Evolutionary conservation across 2,888 invertebrate species (phyloP), one percentile per base, ranked within the genome.

Genomic region (Sturmia bella): DNA sequence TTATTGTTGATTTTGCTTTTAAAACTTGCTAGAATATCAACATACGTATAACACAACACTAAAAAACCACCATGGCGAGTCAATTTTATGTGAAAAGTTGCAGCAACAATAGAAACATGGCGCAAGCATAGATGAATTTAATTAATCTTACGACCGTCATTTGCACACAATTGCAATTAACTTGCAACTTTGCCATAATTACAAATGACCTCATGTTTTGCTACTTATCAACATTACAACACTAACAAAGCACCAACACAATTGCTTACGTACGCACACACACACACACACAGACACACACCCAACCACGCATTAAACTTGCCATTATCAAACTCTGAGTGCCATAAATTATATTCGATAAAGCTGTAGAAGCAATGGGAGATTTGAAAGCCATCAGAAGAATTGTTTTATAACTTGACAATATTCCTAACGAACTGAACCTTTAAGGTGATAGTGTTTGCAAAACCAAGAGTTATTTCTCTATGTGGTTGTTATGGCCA

Each of bases 91-190:
- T n/a, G 11, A 50, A 50, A 50, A 19, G 48, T 19, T 50, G 12
- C 39, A 74, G n/a, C 21, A 52, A 50, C 43, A 64, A 17, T 37
- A 32, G 32, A 39, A 61, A 21, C 32, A 73, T 17, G 17, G 32
- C 39, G 21, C 43, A 45, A 69, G 54, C 48, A 63, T 63, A 69
- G 85, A 86, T 87, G 86, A 89, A 88, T 89, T 89, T 89, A 89
- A 89, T 89, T 89, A 89, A 89, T 89, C 87, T 87, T 85, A 86
- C 86, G 85, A 87, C 87, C 88, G 86, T 89, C 89, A 88, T 87
- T 89, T 87, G 87, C 89, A 89, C 87, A 87, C 87, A 88, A 87
- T 88, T 87, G 88, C 88, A 88, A 89, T 89, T 89, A 89, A 88
- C 87, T 89, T 88, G 88, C 89, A 88, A 89, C 89, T 86, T 86